Evolutionary conservation across 2,888 invertebrate genomes (phyloP).

Genomic region (Lochmaea crataegi): DNA sequence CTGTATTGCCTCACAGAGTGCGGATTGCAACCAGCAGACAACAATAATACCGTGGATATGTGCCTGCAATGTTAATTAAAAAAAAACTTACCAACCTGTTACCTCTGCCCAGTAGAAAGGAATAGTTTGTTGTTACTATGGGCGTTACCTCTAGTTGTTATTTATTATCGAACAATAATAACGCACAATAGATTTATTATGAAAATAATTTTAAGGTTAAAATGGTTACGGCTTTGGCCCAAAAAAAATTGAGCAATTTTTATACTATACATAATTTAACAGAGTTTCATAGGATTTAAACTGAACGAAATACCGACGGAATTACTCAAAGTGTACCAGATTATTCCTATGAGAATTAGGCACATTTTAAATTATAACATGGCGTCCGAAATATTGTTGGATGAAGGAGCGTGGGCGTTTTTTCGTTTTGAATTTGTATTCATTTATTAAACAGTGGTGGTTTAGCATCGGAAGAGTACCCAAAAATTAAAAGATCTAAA

Average conservation of each 20-base stretch:
- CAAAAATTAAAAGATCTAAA: too few species aligned
- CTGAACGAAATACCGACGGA: too few species aligned
- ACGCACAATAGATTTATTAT: neutral
- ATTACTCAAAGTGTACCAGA: too few species aligned
- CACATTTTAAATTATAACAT: too few species aligned
- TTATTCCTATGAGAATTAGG: too few species aligned
- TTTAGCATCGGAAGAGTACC: too few species aligned
- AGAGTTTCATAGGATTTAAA: too few species aligned
- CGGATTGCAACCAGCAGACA: constrained; percentile 11
- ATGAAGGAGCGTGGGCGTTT: too few species aligned
- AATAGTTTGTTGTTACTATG: constrained; percentile 15
- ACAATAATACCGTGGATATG: constrained; percentile 8
- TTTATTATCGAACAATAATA: neutral
- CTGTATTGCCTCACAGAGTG: constrained; percentile 12
- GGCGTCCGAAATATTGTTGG: too few species aligned
- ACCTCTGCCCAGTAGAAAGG: constrained; percentile 14
- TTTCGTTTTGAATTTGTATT: too few species aligned
- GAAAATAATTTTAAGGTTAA: neutral
- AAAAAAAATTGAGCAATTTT: neutral
- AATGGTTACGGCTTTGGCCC: neutral
- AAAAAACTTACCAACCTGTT: constrained; percentile 10
- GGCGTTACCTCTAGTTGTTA: constrained; percentile 2
- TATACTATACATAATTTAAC: neutral
- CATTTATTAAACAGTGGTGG: too few species aligned
- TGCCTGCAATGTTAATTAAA: constrained; percentile 15